Conservation (phyloP, 1,140 invertebrate species). For the Drosophila teissieri region DNA sequence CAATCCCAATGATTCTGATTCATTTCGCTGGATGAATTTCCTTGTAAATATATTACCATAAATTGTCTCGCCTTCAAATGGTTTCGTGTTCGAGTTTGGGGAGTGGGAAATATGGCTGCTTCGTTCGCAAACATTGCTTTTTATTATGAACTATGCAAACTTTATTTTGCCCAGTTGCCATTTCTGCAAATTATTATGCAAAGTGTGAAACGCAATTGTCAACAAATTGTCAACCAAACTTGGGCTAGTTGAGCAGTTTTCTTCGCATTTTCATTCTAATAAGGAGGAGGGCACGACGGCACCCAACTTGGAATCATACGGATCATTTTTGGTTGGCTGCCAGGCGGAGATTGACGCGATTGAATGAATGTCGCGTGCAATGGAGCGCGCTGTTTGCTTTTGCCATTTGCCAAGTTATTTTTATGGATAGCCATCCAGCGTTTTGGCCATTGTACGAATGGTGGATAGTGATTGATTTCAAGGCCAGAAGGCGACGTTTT, state of each 20-base stretch:
- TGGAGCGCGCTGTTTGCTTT: conserved; percentile 8
- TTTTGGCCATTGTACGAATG: not conserved
- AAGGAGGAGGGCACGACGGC: conserved; percentile 21
- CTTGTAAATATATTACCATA: conserved; percentile 46
- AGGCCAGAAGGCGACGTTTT: conserved; percentile 18
- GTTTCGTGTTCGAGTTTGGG: conserved; percentile 1
- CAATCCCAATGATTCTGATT: conserved; percentile 16
- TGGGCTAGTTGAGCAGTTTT: conserved; percentile 62
- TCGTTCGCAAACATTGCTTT: conserved; percentile 24
- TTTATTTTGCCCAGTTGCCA: conserved; percentile 7
- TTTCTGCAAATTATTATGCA: conserved; percentile 73
- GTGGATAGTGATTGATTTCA: conserved; percentile 41
- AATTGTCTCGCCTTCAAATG: conserved; percentile 25
- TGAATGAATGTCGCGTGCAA: conserved; percentile 7
- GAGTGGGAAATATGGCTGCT: not conserved
- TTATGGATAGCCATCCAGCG: conserved; percentile 3
- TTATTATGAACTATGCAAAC: conserved; percentile 33
- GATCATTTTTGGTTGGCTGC: conserved; percentile 20
- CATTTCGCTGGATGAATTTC: conserved; percentile 12
- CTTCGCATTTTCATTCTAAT: conserved; percentile 2
- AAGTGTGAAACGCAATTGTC: conserved; percentile 79
- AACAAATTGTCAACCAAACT: conserved; percentile 78
- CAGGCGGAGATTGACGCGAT: conserved; percentile 33
- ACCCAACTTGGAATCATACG: conserved; percentile 7
- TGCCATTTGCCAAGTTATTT: not conserved